Conservation (phyloP, 2,113 vertebrate species). For the Istiophorus platypterus region DNA sequence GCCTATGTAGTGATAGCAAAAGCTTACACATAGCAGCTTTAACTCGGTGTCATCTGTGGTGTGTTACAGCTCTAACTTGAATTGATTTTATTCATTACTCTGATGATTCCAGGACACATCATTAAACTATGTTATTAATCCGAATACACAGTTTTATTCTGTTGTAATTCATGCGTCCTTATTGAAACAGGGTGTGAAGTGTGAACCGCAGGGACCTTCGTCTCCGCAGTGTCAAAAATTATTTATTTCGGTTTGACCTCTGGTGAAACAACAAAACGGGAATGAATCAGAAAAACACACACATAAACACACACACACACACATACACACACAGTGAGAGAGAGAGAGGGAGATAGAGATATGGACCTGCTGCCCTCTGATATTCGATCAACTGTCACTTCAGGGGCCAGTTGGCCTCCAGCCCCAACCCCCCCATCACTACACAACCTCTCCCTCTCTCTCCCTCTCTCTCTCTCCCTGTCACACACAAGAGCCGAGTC, state of each 20-base stretch:
- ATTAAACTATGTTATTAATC: too few species aligned
- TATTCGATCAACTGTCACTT: neutral
- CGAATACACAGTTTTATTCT: too few species aligned
- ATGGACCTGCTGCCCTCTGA: constrained; percentile 18
- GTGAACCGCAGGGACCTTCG: neutral
- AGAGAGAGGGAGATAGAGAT: neutral
- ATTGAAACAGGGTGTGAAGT: neutral
- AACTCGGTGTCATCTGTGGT: neutral
- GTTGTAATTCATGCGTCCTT: neutral
- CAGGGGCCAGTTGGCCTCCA: neutral
- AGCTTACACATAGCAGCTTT: too few species aligned
- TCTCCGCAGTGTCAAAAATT: neutral
- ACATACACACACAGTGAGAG: neutral
- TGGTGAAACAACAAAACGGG: neutral
- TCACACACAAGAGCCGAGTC: neutral
- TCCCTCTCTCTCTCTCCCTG: neutral
- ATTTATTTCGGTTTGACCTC: neutral
- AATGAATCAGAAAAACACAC: neutral
- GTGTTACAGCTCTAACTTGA: too few species aligned
- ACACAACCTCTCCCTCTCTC: neutral
- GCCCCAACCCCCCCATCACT: neutral
- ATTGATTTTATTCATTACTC: neutral
- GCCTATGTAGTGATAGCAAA: too few species aligned
- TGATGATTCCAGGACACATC: too few species aligned
- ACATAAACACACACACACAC: too few species aligned